phyloP scores from a whole-genome alignment of 2,113 vertebrate genomes.

The Seriola rivoliana region DNA sequence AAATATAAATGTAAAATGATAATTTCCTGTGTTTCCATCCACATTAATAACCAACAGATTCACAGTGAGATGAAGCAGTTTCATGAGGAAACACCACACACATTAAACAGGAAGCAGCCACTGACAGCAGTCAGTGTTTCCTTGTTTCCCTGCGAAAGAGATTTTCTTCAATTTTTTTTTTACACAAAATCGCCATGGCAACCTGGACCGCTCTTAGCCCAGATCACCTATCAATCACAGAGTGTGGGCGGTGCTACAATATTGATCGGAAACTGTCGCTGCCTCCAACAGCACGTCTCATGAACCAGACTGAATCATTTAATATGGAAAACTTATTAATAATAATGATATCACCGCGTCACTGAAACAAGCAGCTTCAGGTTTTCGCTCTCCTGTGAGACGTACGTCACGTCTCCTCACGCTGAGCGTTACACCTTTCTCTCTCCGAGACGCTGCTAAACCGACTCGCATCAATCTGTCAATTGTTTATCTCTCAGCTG shows the following conservation, averaged over 20 bases:
- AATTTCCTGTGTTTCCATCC: neutral
- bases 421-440: neutral
- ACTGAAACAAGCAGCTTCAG: too few species aligned
- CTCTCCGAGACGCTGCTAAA: neutral
- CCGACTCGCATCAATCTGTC: neutral
- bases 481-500: neutral
- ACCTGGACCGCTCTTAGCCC: conserved; percentile 5
- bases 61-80: neutral
- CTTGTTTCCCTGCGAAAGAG: neutral
- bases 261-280: neutral
- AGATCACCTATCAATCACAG: conserved; percentile 36
- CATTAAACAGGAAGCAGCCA: neutral
- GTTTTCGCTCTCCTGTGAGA: neutral
- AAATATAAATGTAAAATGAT: neutral
- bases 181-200: conserved; percentile 29
- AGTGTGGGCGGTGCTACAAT: neutral
- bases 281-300: neutral
- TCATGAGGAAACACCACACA: neutral
- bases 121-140: neutral
- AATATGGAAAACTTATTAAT: neutral
- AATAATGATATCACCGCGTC: neutral
- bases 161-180: conserved; percentile 8
- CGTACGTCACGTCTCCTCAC: conserved; percentile 1
- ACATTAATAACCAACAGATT: neutral
- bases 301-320: neutral